Conservation (phyloP, 2,888 invertebrate species). For the Eueremaeus valkanovi region DNA sequence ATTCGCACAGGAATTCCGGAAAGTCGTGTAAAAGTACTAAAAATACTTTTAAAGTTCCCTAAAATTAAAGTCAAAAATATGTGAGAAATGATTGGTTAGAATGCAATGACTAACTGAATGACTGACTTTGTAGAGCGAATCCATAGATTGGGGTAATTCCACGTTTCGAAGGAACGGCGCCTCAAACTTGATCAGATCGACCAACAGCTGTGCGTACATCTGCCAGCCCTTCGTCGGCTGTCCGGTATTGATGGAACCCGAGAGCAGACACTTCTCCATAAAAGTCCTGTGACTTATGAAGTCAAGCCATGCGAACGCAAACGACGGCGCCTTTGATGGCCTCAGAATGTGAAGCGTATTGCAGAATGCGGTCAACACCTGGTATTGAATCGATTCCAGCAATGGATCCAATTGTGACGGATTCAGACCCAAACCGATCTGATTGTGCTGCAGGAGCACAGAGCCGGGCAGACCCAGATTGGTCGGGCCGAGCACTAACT, state of each 20-base stretch:
- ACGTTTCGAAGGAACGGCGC: constrained; percentile 96
- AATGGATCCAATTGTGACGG: constrained; percentile 78
- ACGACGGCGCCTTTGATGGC: constrained; percentile 89
- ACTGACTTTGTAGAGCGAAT: constrained; percentile 82
- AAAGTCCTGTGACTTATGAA: constrained; percentile 94
- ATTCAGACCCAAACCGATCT: constrained; percentile 35
- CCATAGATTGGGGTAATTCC: constrained; percentile 88
- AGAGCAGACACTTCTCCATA: constrained; percentile 58
- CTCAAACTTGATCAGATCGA: constrained; percentile 93
- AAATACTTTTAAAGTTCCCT: constrained; percentile 78
- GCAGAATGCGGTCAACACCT: constrained; percentile 90
- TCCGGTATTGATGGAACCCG: constrained; percentile 29
- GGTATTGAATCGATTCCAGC: constrained; percentile 88
- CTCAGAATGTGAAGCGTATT: constrained; percentile 89
- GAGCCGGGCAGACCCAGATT: constrained; percentile 41
- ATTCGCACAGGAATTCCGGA: constrained; percentile 98
- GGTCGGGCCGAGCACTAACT: constrained; percentile 61
- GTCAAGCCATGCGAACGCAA: constrained; percentile 98
- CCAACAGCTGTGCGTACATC: constrained; percentile 91
- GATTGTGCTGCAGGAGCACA: constrained; percentile 13
- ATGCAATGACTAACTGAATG: not conserved
- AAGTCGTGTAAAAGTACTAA: constrained; percentile 96
- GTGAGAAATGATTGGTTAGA: not conserved
- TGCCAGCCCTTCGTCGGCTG: constrained; percentile 72
- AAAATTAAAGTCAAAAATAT: constrained; percentile 43